These are phyloP conservation scores for Lumbricus terrestris DNA, from an alignment of 2,888 invertebrate species.

Conservation along the genomic window DNA sequence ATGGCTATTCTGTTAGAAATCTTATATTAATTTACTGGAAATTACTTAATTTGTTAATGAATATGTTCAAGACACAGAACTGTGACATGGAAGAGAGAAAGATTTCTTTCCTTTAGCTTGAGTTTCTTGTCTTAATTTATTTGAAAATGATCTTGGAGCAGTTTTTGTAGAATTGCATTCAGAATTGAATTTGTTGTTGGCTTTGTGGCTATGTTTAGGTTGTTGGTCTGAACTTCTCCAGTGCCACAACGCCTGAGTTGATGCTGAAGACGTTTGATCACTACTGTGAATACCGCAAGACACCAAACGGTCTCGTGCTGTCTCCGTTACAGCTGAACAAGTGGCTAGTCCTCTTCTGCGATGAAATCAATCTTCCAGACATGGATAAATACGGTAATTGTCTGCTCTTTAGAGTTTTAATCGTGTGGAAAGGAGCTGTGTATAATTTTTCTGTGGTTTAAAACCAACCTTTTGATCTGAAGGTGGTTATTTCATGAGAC, in stretches of 20 bases:
- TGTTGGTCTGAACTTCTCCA: constrained; percentile 98
- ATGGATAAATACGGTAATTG: constrained; percentile 92
- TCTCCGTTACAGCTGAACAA: constrained; percentile 91
- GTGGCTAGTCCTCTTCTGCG: constrained; percentile 98
- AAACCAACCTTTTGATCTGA: neutral
- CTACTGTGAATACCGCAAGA: constrained; percentile 97
- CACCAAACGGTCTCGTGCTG: constrained; percentile 93
- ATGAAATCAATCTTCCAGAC: constrained; percentile 98
- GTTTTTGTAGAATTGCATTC: neutral
- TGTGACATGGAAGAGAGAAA: neutral
- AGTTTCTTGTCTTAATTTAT: neutral
- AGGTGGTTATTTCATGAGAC: neutral
- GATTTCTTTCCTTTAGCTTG: neutral
- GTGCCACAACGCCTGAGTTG: constrained; percentile 96
- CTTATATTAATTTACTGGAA: neutral
- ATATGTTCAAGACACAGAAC: neutral
- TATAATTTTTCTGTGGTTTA: neutral
- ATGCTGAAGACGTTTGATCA: constrained; percentile 98
- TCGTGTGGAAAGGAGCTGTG: neutral
- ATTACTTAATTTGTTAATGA: neutral
- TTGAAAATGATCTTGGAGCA: neutral
- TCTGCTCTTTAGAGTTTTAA: neutral
- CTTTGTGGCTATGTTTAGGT: constrained; percentile 63
- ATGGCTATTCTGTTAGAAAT: neutral
- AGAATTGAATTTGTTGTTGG: neutral